Base-by-base conservation (phyloP, 2,797 vertebrate species). In the Balearica regulorum region DNA sequence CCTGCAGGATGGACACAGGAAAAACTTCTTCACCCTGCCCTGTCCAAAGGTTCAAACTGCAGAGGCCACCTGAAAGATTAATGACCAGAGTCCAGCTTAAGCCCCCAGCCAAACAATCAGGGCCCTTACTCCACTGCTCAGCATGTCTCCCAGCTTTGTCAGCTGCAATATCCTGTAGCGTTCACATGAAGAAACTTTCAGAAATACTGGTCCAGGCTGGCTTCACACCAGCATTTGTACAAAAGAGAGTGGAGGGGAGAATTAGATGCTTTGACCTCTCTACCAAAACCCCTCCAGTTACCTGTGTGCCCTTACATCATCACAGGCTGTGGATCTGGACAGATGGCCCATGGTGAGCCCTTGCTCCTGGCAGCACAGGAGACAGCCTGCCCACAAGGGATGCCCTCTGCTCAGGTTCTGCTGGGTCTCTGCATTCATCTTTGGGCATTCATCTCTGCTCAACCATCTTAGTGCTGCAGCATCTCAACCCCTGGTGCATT, bases 401-500 rank as follows among this genome's bases (percentile, higher is more conserved):
- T 37, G 85, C 48, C 87, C 96, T 83, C 71, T 60, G 33, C 78
- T 87, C 54, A 1, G 20, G 70, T 61, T 31, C 93, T 83, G 75
- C 93, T 78, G 76, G 62, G 16, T 71, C 91, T 57, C 91, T 82
- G 85, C 73, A 55, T 72, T 37, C 35, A 31, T 57, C 70, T 90
- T 82, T 43, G 55, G n/a, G n/a, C n/a, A n/a, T n/a, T n/a, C n/a
- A n/a, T n/a, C n/a, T n/a, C n/a, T 89, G 88, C 81, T 91, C 92
- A 88, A 28, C 65, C 83, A 72, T 16, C 72, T 84, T n/a, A 72
- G 89, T 43, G 92, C 90, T 89, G 96, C 95, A 93, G 93, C 80
- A 73, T 91, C 91, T 82, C 92, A 92, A 73, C 87, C 96, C 70
- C 93, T 79, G 84, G 92, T 95, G 76, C 89, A 64, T 65, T 91